Conservation (phyloP, 2,113 vertebrate genomes). For the Eurystomus gularis region DNA sequence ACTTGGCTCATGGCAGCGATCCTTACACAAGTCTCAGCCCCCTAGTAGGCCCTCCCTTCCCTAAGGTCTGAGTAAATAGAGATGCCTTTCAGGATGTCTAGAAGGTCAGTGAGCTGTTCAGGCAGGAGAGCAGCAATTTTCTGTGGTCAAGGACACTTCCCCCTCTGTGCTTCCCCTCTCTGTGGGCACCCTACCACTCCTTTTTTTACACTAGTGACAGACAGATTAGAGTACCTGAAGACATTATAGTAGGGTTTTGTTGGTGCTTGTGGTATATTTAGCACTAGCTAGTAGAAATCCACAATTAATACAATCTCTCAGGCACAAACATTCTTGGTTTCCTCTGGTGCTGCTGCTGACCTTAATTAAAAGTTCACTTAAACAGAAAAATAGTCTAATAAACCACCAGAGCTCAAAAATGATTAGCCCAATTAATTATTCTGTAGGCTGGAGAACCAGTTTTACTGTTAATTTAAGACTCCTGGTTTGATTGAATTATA, state of each 20-base stretch:
- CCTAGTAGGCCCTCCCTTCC: neutral
- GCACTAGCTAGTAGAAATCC: neutral
- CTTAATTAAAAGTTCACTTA: neutral
- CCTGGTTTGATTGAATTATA: neutral
- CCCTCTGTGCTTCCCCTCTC: neutral
- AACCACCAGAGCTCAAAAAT: neutral
- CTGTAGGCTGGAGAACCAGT: neutral
- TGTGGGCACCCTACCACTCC: neutral
- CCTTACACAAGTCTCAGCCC: neutral
- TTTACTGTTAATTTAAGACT: neutral
- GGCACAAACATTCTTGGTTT: conserved; percentile 17
- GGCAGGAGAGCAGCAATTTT: neutral
- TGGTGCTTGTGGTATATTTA: neutral
- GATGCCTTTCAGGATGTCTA: neutral
- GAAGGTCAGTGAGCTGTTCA: neutral
- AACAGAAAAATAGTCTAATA: neutral
- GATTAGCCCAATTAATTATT: conserved; percentile 1
- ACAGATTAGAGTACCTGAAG: neutral
- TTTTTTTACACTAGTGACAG: no score
- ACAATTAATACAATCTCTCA: neutral
- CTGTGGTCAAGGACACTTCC: neutral
- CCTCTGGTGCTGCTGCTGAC: neutral
- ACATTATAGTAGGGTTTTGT: neutral
- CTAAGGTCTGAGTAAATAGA: neutral
- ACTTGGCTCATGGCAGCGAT: neutral